Evolutionary conservation across 2,113 vertebrate genomes (phyloP).

Genomic region (Silurus glanis): DNA sequence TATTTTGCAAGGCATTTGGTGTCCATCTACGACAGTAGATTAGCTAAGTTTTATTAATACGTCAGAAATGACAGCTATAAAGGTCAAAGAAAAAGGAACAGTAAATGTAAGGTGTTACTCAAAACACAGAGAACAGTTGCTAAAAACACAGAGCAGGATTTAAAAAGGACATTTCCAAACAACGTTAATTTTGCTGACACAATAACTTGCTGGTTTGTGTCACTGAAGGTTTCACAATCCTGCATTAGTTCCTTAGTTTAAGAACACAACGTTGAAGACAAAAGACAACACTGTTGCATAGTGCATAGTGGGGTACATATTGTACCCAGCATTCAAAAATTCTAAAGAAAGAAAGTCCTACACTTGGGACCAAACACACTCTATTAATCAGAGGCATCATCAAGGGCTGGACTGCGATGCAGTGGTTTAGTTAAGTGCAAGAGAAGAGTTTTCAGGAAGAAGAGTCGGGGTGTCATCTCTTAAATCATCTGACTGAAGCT

Average conservation of each 20-base stretch:
- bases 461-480: constrained; percentile 72
- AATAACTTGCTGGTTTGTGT: background rate
- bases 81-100: constrained; percentile 3
- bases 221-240: background rate
- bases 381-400: background rate
- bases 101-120: background rate
- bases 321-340: background rate
- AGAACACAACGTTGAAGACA: background rate
- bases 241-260: background rate
- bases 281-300: background rate
- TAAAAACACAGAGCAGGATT: background rate
- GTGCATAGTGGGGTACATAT: background rate
- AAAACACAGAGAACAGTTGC: background rate
- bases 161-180: background rate
- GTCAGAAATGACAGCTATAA: background rate
- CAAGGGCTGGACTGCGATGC: background rate
- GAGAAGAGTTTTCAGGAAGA: constrained; percentile 63
- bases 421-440: constrained; percentile 63
- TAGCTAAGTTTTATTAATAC: background rate
- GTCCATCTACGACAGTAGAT: background rate
- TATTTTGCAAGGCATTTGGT: background rate
- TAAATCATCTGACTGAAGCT: constrained; percentile 71
- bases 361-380: background rate
- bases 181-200: background rate
- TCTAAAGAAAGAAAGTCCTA: background rate